Percentiles rank a stretch among this genome's conserved stretches.
phyloP scores from a whole-genome alignment of 2,113 vertebrate genomes.

The Daboia siamensis region DNA sequence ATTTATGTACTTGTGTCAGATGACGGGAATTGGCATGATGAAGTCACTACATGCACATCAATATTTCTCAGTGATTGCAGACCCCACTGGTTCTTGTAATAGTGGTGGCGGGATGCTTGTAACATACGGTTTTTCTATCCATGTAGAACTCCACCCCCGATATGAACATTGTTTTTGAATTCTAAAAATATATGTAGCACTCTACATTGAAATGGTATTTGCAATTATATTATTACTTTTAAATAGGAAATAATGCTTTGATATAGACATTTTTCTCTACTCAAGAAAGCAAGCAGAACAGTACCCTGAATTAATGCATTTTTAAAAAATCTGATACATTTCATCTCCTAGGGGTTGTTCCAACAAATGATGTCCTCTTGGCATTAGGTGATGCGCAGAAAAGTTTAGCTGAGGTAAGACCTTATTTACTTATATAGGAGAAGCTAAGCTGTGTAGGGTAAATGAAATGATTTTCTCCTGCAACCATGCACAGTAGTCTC shows the following conservation, averaged over 20 bases:
- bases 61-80: neutral
- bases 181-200: neutral
- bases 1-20: neutral
- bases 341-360: constrained; percentile 78
- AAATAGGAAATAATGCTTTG: constrained; percentile 8
- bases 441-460: constrained; percentile 10
- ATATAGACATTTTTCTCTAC: neutral
- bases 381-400: constrained; percentile 86
- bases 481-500: neutral
- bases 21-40: neutral
- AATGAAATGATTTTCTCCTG: constrained; percentile 21
- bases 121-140: neutral
- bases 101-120: neutral
- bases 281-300: constrained; percentile 14
- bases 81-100: neutral
- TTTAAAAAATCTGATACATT: constrained; percentile 2
- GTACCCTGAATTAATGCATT: constrained; percentile 32
- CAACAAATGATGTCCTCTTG: constrained; percentile 85
- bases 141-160: neutral
- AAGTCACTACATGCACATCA: neutral
- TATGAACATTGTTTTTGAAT: constrained; percentile 2
- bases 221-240: neutral
- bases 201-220: constrained; percentile 7
- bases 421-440: constrained; percentile 30
- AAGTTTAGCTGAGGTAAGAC: constrained; percentile 82